Percentiles rank a stretch among this genome's conserved stretches.
phyloP scores from a whole-genome alignment of 2,797 vertebrate genomes.

The Peromyscus attwateri region DNA sequence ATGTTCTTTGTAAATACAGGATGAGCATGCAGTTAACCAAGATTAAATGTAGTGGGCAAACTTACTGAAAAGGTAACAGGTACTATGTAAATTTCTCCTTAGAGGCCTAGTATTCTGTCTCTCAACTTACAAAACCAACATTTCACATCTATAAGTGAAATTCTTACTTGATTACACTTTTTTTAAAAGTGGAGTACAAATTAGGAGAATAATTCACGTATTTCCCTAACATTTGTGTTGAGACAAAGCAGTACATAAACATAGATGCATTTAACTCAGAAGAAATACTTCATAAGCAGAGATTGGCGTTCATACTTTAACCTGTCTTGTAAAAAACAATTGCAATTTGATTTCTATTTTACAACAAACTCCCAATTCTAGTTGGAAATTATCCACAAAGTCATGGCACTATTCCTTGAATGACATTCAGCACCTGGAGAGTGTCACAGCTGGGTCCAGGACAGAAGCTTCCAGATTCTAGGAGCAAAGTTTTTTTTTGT shows the following conservation, averaged over 20 bases:
- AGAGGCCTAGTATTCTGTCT: background rate
- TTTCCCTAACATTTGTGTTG: background rate
- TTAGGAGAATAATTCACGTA: background rate
- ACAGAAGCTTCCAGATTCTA: background rate
- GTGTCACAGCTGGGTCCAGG: background rate
- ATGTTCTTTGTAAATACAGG: conserved; percentile 12
- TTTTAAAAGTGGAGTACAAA: background rate
- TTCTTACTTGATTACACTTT: background rate
- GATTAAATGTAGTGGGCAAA: background rate
- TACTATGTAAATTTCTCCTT: background rate
- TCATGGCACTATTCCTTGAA: background rate
- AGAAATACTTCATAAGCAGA: background rate
- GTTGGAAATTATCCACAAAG: background rate
- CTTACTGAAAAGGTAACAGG: background rate
- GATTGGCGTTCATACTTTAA: background rate
- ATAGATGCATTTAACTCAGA: background rate
- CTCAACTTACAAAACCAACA: conserved; percentile 20
- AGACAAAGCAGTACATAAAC: background rate
- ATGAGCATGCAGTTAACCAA: background rate
- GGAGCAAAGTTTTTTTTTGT: background rate
- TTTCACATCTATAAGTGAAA: background rate
- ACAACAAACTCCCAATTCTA: background rate
- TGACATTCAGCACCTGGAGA: background rate
- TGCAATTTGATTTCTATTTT: background rate
- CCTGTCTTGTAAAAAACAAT: background rate